Base-by-base conservation (phyloP, 2,797 vertebrate species). In the Halcyon chelicuti region DNA sequence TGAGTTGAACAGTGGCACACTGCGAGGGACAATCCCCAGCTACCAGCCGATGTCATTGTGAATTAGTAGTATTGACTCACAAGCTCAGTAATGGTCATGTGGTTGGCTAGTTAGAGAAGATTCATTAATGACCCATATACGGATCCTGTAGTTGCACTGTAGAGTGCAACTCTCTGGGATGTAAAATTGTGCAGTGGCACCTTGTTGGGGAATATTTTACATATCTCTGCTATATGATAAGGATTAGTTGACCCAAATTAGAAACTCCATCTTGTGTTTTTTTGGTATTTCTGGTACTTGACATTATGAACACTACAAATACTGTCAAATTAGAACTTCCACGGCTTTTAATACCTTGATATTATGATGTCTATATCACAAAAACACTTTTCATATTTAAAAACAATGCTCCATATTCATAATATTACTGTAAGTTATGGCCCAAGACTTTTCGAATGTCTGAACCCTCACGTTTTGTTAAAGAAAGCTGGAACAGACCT, bases 21-120 rank as follows among this genome's bases (percentile, higher is more conserved):
- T 63, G 60, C 17, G 57, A 92, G 28, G 44, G 52, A 60, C 44
- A 88, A 63, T 95, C 83, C 77, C 90, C 12, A 89, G 83, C 51
- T 57, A 91, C 80, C 55, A 92, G 71, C 63, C 71, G 84, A 89
- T 89, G 80, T 19, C 87, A 88, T 9, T 14, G 35, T 92, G 80
- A 94, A 79, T 94, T 91, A 88, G 44, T 88, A 63, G 65, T 87
- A 93, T 44, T 70, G 71, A 89, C 52, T 94, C 85, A 83, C 2
- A 17, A 80, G 82, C 61, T 77, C 55, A 13, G 31, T 71, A 87
- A 71, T 49, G 47, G 25, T 25, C 5, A 1, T 57, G 44, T 61
- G 60, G 33, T 63, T 95, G 61, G 57, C 61, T 86, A 67, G 25
- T 61, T 91, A 77, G 47, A 60, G 71, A 85, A 90, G 74, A 90